A percentile compares a stretch with the other conserved stretches of the same genome.
Evolutionary conservation across 2,888 invertebrate genomes (phyloP).

Genomic region (Crepidodera aurea): DNA sequence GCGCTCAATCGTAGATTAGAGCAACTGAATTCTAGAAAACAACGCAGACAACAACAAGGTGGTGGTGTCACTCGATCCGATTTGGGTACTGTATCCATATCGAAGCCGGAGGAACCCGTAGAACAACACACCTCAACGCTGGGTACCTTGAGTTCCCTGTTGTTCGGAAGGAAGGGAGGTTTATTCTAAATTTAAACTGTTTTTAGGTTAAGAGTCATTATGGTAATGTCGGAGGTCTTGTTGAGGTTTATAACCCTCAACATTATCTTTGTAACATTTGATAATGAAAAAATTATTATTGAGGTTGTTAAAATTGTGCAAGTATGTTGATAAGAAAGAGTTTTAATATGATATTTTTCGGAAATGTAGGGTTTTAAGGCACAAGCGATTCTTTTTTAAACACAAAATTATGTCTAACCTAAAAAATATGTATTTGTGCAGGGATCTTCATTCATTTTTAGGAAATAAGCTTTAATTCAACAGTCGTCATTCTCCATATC

Average conservation of each 20-base stretch:
- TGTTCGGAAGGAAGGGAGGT: constrained; percentile 88
- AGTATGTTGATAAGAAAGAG: neutral
- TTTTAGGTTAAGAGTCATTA: neutral
- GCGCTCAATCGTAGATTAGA: constrained; percentile 63
- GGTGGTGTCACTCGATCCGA: constrained; percentile 68
- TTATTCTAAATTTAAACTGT: constrained; percentile 68
- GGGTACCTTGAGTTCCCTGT: constrained; percentile 79
- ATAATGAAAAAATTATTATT: neutral
- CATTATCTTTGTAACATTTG: neutral
- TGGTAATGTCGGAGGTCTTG: neutral
- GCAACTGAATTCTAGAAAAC: constrained; percentile 62
- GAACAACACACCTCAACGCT: constrained; percentile 59
- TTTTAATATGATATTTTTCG: neutral
- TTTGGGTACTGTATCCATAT: constrained; percentile 65
- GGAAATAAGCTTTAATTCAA: too few species aligned
- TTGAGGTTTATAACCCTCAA: neutral
- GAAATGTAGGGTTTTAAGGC: neutral
- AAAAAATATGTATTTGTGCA: too few species aligned
- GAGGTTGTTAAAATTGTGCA: neutral
- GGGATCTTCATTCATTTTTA: too few species aligned
- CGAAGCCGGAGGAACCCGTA: constrained; percentile 47
- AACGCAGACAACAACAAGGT: constrained; percentile 64
- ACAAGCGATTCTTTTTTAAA: neutral
- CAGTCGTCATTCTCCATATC: too few species aligned
- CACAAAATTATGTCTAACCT: neutral